These are phyloP conservation scores for Acanthochromis polyacanthus DNA, from an alignment of 2,113 vertebrate species.

Conservation along the genomic window DNA sequence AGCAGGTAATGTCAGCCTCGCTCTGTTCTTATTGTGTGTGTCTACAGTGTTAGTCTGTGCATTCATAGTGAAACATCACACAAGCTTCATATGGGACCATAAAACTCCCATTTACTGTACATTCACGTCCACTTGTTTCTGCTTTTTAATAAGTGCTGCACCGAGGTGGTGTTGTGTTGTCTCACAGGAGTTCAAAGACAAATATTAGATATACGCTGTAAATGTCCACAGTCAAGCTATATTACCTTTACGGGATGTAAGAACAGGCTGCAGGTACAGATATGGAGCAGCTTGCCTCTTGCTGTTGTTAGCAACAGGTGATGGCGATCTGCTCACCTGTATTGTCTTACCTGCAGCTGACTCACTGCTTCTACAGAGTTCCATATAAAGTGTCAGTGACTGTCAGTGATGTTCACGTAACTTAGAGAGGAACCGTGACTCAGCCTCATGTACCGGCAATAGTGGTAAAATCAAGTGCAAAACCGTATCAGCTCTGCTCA, in stretches of 20 bases:
- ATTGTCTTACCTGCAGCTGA: conserved; percentile 73
- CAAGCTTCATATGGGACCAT: background rate
- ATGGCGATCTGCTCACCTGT: conserved; percentile 74
- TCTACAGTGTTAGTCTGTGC: conserved; percentile 14
- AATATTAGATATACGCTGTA: conserved; percentile 16
- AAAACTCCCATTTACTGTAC: background rate
- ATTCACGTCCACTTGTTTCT: background rate
- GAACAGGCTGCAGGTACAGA: conserved; percentile 1
- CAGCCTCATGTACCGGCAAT: background rate
- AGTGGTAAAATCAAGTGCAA: conserved; percentile 2
- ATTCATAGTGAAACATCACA: conserved; percentile 19
- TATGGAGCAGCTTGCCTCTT: conserved; percentile 18
- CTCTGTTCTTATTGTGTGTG: conserved; percentile 27
- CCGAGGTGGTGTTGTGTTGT: background rate
- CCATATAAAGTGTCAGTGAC: conserved; percentile 47
- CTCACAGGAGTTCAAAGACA: background rate
- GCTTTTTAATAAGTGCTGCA: conserved; percentile 3
- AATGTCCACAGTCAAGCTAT: conserved; percentile 7
- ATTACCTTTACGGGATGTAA: conserved; percentile 10
- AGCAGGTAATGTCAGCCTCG: conserved; percentile 46
- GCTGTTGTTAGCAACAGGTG: conserved; percentile 58
- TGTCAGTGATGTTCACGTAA: background rate
- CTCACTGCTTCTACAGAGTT: conserved; percentile 54
- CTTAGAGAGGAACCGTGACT: conserved; percentile 33
- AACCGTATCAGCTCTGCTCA: background rate